These are phyloP conservation scores for Amiota mariae DNA, from an alignment of 2,888 invertebrate species.

Conservation along the genomic window DNA sequence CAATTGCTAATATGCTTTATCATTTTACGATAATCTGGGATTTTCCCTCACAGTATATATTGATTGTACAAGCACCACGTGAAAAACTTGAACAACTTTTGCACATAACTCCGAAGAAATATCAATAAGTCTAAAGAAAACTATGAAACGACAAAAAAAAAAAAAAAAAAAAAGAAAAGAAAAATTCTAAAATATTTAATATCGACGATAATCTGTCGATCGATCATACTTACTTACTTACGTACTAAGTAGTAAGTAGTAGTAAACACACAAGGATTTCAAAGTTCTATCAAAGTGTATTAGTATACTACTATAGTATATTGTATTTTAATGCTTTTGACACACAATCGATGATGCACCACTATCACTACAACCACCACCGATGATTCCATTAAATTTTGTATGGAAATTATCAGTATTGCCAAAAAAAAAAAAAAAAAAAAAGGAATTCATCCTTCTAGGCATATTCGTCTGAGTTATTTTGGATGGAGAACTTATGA, in stretches of 20 bases:
- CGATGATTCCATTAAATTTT: not conserved
- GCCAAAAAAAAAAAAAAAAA: too few relatives aligned
- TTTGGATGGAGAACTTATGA: too few relatives aligned
- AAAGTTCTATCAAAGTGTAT: too few relatives aligned
- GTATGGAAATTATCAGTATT: not conserved
- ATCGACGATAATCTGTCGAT: conserved; percentile 48
- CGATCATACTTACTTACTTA: not conserved
- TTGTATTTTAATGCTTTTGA: too few relatives aligned
- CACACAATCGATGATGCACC: too few relatives aligned
- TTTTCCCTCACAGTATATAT: conserved; percentile 86
- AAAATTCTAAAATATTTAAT: conserved; percentile 49
- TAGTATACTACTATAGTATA: too few relatives aligned
- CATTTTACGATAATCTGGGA: conserved; percentile 91
- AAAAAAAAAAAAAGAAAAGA: conserved; percentile 13
- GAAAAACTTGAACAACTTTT: conserved; percentile 69
- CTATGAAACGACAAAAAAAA: conserved; percentile 19
- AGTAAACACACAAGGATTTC: too few relatives aligned
- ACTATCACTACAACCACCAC: too few relatives aligned
- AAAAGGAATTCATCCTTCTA: not conserved
- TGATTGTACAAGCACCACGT: conserved; percentile 79
- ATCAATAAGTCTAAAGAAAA: not conserved
- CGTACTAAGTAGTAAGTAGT: not conserved
- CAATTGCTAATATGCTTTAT: conserved; percentile 93
- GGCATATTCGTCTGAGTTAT: too few relatives aligned
- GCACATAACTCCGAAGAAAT: conserved; percentile 35